phyloP scores from a whole-genome alignment of 2,113 vertebrate genomes.

The Mustelus asterias region DNA sequence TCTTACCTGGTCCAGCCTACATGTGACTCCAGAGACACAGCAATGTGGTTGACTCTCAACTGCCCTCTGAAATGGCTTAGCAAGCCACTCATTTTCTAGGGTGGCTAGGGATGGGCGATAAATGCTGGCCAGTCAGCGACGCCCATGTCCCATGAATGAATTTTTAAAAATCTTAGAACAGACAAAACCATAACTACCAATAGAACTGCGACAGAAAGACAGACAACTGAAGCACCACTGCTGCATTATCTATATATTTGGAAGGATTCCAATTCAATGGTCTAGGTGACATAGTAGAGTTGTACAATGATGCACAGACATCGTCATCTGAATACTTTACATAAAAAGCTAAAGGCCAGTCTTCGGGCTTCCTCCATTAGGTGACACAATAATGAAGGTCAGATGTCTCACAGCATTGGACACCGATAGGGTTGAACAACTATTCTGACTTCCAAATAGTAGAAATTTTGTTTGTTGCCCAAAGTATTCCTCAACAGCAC shows the following conservation, averaged over 20 bases:
- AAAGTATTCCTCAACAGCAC: background rate
- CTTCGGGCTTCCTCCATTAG: background rate
- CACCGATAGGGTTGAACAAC: background rate
- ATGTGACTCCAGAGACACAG: too few species aligned
- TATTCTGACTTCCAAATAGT: background rate
- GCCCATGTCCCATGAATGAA: too few species aligned
- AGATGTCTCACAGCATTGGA: background rate
- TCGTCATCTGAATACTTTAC: background rate
- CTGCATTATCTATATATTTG: background rate
- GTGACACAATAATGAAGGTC: background rate
- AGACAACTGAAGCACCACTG: background rate
- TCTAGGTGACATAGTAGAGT: background rate
- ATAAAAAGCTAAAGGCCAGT: background rate
- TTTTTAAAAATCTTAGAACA: background rate
- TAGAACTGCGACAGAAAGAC: background rate
- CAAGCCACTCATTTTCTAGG: too few species aligned
- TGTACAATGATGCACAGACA: background rate
- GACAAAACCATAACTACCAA: background rate
- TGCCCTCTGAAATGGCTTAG: too few species aligned
- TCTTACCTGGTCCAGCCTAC: too few species aligned
- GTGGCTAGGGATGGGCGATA: too few species aligned
- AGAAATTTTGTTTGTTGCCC: background rate
- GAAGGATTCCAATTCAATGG: background rate
- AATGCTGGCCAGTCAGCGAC: too few species aligned
- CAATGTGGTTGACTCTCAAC: too few species aligned